phyloP scores from a whole-genome alignment of 2,888 invertebrate genomes.

The Strigamia transsilvanica region DNA sequence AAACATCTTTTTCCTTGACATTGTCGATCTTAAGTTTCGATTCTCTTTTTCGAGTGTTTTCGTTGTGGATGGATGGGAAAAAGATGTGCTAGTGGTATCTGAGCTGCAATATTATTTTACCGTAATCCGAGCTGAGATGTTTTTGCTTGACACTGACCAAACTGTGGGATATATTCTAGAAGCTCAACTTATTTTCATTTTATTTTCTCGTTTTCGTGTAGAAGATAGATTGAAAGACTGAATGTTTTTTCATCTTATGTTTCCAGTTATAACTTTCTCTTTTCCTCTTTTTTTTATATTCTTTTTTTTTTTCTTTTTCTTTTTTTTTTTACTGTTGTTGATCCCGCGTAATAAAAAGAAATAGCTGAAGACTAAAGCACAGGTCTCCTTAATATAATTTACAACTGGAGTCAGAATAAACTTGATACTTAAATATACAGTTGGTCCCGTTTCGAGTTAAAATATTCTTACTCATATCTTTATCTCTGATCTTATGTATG shows the following conservation, averaged over 20 bases:
- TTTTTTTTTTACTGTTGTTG: not conserved
- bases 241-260: not conserved
- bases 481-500: too few relatives aligned
- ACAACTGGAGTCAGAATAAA: not conserved
- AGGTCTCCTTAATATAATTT: not conserved
- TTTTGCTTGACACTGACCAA: constrained; percentile 23
- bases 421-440: not conserved
- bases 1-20: not conserved
- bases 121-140: constrained; percentile 29
- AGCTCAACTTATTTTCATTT: constrained; percentile 8
- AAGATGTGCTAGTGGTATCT: constrained; percentile 36
- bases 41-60: not conserved
- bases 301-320: too few relatives aligned
- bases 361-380: not conserved
- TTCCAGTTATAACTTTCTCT: not conserved
- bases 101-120: constrained; percentile 40
- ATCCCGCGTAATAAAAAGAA: not conserved
- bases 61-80: constrained; percentile 7
- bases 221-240: constrained; percentile 41
- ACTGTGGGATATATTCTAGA: constrained; percentile 23
- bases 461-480: too few relatives aligned
- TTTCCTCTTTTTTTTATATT: too few relatives aligned
- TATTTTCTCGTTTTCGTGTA: not conserved
- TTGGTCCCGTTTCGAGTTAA: too few relatives aligned
- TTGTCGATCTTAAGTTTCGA: constrained; percentile 35